These are phyloP conservation scores for Tauraco hartlaubi DNA, from an alignment of 2,797 vertebrate genomes.

Conservation along the genomic window DNA sequence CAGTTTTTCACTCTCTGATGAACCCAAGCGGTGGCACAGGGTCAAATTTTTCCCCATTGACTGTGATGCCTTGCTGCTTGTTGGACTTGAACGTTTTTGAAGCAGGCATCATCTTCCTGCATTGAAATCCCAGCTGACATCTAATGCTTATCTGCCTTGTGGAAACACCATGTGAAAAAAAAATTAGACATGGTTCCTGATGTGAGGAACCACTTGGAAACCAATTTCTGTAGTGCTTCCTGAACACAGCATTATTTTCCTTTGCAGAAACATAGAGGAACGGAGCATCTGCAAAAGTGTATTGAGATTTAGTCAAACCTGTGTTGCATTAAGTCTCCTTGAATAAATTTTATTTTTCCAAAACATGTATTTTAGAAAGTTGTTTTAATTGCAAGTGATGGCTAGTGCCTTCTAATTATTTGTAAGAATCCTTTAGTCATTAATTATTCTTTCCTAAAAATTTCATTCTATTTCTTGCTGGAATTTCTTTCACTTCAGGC, in stretches of 20 bases:
- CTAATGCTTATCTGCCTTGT: background rate
- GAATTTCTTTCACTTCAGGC: background rate
- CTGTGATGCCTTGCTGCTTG: background rate
- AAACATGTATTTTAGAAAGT: background rate
- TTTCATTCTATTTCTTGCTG: background rate
- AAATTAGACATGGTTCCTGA: background rate
- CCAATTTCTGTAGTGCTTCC: background rate
- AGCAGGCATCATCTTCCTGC: background rate
- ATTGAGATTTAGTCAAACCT: background rate
- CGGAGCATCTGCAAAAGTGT: background rate
- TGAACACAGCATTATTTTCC: background rate
- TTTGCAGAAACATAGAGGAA: background rate
- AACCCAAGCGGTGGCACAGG: background rate
- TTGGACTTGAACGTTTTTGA: background rate
- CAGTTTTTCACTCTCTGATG: background rate
- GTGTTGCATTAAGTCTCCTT: background rate
- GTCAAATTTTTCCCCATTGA: background rate
- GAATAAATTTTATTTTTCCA: background rate
- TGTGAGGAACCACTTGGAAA: background rate
- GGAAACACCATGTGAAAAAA: background rate
- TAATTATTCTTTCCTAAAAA: background rate
- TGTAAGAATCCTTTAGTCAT: background rate
- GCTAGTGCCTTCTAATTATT: rapidly evolving
- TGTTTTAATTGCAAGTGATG: background rate
- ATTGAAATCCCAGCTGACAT: background rate